phyloP scores from a whole-genome alignment of 2,888 invertebrate species.

The Hypselothyrea guttata region DNA sequence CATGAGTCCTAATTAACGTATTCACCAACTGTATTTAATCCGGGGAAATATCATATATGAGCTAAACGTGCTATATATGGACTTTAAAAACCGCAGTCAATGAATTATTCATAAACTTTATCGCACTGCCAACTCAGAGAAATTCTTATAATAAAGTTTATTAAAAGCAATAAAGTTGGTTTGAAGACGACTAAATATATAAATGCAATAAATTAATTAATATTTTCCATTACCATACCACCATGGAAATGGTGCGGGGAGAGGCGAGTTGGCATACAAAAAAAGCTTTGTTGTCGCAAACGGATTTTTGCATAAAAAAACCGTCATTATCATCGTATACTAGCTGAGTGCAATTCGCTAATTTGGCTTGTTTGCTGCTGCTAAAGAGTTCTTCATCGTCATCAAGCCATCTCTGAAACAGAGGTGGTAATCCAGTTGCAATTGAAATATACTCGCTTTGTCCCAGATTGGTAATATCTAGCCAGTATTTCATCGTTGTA shows the following conservation, averaged over 20 bases:
- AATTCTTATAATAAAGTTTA: too few species aligned
- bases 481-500: constrained; percentile 23
- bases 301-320: constrained; percentile 24
- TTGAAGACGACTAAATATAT: too few species aligned
- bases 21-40: too few species aligned
- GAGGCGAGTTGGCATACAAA: constrained; percentile 29
- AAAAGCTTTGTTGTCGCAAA: constrained; percentile 13
- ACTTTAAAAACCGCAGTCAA: too few species aligned
- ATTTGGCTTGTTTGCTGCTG: too few species aligned
- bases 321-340: constrained; percentile 9
- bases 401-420: constrained; percentile 4
- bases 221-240: constrained; percentile 37
- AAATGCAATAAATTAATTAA: neutral
- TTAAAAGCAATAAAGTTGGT: too few species aligned
- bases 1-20: too few species aligned
- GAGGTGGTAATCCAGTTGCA: constrained; percentile 16
- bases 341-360: constrained; percentile 22
- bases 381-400: neutral
- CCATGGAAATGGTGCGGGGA: constrained; percentile 28
- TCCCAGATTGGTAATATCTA: constrained; percentile 34
- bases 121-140: too few species aligned
- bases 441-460: constrained; percentile 32
- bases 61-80: too few species aligned
- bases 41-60: too few species aligned
- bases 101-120: too few species aligned